Percentiles rank a stretch among this genome's conserved stretches.
These are phyloP conservation scores for Phyllopteryx taeniolatus DNA, from an alignment of 2,113 vertebrate genomes.

Conservation along the genomic window DNA sequence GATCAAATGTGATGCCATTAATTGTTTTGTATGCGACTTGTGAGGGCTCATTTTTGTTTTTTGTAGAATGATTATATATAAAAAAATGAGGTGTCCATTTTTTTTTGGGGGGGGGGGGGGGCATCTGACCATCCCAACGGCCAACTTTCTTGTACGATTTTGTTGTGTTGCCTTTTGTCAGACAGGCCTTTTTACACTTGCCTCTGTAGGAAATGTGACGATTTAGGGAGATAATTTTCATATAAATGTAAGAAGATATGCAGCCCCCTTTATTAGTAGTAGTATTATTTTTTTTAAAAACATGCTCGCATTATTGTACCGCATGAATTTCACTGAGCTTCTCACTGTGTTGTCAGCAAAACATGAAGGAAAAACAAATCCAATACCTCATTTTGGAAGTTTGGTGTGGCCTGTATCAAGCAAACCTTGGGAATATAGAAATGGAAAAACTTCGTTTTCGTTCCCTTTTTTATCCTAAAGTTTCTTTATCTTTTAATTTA, in stretches of 20 bases:
- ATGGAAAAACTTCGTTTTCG: not conserved
- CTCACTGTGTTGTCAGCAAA: conserved; percentile 18
- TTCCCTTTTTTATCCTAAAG: conserved; percentile 2
- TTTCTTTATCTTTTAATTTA: not conserved
- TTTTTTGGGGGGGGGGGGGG: no score
- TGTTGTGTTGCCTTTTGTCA: conserved; percentile 64
- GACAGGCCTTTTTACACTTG: conserved; percentile 57
- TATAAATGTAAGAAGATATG: not conserved
- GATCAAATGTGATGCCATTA: no score
- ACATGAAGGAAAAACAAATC: conserved; percentile 22
- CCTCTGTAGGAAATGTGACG: conserved; percentile 44
- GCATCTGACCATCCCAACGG: conserved; percentile 21
- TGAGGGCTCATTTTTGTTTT: conserved; percentile 46
- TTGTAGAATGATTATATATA: not conserved
- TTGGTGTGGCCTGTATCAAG: not conserved
- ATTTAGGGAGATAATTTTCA: not conserved
- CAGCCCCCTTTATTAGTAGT: no score
- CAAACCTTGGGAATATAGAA: not conserved
- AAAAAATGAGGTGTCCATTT: no score
- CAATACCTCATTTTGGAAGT: conserved; percentile 53
- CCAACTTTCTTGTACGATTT: conserved; percentile 16
- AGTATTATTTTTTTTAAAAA: not conserved
- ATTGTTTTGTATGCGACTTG: no score
- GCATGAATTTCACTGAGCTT: conserved; percentile 4
- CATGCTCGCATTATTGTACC: not conserved